Base-by-base conservation (phyloP, 2,888 invertebrate species). In the Nowickia ferox region DNA sequence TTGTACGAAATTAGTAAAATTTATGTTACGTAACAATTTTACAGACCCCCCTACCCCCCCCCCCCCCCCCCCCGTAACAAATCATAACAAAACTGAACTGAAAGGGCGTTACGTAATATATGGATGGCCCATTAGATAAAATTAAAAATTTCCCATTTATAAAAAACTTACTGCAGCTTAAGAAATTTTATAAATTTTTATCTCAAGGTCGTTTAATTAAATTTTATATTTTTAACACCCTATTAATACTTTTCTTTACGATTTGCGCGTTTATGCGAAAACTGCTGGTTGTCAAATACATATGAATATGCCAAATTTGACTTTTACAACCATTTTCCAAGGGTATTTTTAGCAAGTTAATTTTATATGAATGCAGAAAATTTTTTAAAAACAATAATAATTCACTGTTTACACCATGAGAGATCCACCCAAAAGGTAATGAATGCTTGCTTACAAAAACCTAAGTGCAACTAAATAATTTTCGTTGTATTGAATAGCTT, bases 391-490 rank as follows among this genome's bases (percentile, higher is more conserved):
- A 69, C 63, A 81, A 75, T 59, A 78, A 84, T 85, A 44, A 72
- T 88, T 38, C 38, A 51, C 17, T 44, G 22, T 65, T 59, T 51
- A 19, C 53, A 75, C 59, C 15, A 91, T 91, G 91, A 91, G 89
- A 87, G 90, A 90, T 87, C 88, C 87, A 87, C 91, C 91, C 88
- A 90, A 91, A 88, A 87, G 88, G 91, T 91, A 80, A 87, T 89
- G 86, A 80, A 87, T 89, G 86, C 72, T 48, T 66, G 40, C 11
- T 15, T 11, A 1, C 1, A 9, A 40, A 30, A 42, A 19, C 46
- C 6, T 17, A 55, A 69, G 10, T 74, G 15, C 13, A 46, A 15
- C 5, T 59, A 9, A 17, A 46, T 3, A 15, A 40, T 42, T 44
- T 55, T 19, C 10, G 15, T 1, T 44, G 48, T 46, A 59, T 30